Conservation (phyloP, 2,888 invertebrate genomes). For the Neoascia interrupta region DNA sequence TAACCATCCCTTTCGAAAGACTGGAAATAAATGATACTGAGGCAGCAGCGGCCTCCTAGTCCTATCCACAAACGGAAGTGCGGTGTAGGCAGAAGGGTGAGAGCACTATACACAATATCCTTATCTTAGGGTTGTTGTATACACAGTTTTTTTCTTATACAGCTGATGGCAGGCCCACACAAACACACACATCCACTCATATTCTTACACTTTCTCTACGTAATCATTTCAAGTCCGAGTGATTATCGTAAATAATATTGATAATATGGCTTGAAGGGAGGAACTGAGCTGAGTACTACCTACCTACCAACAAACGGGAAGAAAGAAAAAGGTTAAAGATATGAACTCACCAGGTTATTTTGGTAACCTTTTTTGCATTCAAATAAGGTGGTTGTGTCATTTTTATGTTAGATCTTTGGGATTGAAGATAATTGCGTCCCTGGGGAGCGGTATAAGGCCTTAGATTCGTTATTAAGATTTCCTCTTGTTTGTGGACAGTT, state of each 20-base stretch:
- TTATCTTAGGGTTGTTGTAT: slow-evolving; percentile 54
- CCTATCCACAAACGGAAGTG: slow-evolving; percentile 36
- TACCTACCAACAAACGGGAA: slow-evolving; percentile 11
- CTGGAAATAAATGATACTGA: slow-evolving; percentile 48
- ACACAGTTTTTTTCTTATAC: slow-evolving; percentile 39
- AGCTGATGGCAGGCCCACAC: slow-evolving; percentile 1
- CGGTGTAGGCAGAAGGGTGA: slow-evolving; percentile 21
- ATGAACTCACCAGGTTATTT: slow-evolving; percentile 63
- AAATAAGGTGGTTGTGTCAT: slow-evolving; percentile 65
- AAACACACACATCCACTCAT: slow-evolving; percentile 10
- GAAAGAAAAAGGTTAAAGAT: slow-evolving; percentile 56
- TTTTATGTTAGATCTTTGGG: slow-evolving; percentile 64
- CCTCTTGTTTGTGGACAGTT: no score
- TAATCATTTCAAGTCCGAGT: slow-evolving; percentile 66
- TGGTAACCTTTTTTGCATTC: slow-evolving; percentile 64
- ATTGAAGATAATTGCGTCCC: slow-evolving; percentile 65
- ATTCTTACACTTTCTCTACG: no score
- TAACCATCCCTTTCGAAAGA: no score
- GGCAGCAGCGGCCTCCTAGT: slow-evolving; percentile 22
- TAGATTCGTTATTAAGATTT: no score
- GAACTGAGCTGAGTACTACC: background rate
- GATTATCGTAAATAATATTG: slow-evolving; percentile 69
- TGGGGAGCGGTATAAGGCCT: no score
- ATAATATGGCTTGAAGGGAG: slow-evolving; percentile 48
- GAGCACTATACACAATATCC: slow-evolving; percentile 49